Conservation (phyloP, 2,113 vertebrate species). For the Hippocampus abdominalis region DNA sequence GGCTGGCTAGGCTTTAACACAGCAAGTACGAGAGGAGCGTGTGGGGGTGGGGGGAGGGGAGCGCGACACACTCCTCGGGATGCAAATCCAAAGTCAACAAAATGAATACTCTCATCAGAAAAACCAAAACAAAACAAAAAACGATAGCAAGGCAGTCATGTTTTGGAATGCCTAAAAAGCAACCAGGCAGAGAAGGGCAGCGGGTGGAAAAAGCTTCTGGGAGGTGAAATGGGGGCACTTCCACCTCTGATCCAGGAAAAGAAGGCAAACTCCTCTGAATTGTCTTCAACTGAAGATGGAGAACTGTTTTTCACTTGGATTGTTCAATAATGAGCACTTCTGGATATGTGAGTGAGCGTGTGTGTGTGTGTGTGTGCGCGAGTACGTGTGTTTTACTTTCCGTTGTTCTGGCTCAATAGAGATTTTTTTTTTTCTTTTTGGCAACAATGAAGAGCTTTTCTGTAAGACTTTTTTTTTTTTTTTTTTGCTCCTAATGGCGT, state of each 20-base stretch:
- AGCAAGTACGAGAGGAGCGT: slow-evolving; percentile 41
- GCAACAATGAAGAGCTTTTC: slow-evolving; percentile 75
- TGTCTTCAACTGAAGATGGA: slow-evolving; percentile 44
- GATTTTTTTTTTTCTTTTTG: slow-evolving; percentile 72
- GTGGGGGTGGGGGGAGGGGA: background rate
- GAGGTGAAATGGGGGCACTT: slow-evolving; percentile 30
- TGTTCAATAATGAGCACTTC: slow-evolving; percentile 73
- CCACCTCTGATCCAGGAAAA: slow-evolving; percentile 55
- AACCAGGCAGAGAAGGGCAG: slow-evolving; percentile 46
- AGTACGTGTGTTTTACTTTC: slow-evolving; percentile 19
- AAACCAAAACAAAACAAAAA: slow-evolving; percentile 7
- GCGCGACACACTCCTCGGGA: slow-evolving; percentile 29
- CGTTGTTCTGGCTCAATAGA: slow-evolving; percentile 72
- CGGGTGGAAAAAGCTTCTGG: slow-evolving; percentile 43
- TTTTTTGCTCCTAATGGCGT: slow-evolving; percentile 56
- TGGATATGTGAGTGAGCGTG: slow-evolving; percentile 49
- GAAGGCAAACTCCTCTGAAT: slow-evolving; percentile 72
- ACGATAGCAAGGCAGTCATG: slow-evolving; percentile 62
- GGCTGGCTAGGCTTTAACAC: slow-evolving; percentile 60
- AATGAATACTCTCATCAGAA: slow-evolving; percentile 56
- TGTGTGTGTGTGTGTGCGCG: slow-evolving; percentile 23
- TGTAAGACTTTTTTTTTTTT: slow-evolving; percentile 46
- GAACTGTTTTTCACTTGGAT: slow-evolving; percentile 62
- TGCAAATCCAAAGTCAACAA: slow-evolving; percentile 55
- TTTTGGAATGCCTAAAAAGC: slow-evolving; percentile 57